These are phyloP conservation scores for Microctenopoma lineatum DNA, from an alignment of 2,797 vertebrate species.

Conservation along the genomic window DNA sequence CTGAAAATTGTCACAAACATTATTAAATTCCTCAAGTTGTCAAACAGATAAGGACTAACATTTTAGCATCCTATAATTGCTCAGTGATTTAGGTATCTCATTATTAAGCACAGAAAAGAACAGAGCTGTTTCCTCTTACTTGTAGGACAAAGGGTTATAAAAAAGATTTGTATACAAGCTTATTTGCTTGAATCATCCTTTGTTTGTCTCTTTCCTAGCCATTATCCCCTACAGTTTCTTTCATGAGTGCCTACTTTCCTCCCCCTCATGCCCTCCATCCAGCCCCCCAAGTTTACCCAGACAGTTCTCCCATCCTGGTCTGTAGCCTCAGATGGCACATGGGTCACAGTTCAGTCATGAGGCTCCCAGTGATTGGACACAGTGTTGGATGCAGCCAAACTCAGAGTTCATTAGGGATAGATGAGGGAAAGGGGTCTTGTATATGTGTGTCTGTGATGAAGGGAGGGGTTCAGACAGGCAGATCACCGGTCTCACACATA, in stretches of 20 bases:
- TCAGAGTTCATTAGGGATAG: conserved; percentile 70
- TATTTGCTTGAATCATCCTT: conserved; percentile 1
- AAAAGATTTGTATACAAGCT: conserved; percentile 24
- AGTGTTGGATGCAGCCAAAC: conserved; percentile 57
- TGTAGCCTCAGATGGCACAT: conserved; percentile 61
- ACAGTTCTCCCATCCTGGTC: conserved; percentile 66
- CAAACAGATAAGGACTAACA: background rate
- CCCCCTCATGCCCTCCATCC: conserved; percentile 2
- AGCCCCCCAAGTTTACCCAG: conserved; percentile 49
- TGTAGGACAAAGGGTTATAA: conserved; percentile 3
- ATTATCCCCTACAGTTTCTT: conserved; percentile 16
- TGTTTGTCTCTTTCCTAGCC: conserved; percentile 22
- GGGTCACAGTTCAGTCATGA: conserved; percentile 70
- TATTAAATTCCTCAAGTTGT: background rate
- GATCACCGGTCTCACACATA: conserved; percentile 67
- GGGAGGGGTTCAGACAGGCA: conserved; percentile 55
- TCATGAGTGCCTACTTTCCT: background rate
- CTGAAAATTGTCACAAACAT: background rate
- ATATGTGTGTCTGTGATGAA: conserved; percentile 26
- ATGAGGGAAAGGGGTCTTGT: conserved; percentile 48
- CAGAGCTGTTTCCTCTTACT: background rate
- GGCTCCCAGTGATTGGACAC: conserved; percentile 61
- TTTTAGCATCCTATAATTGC: background rate
- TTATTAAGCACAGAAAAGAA: background rate
- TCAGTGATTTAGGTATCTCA: background rate